Percentiles rank a stretch among this genome's conserved stretches.
phyloP scores from a whole-genome alignment of 1,140 invertebrate genomes.

The Apis dorsata region DNA sequence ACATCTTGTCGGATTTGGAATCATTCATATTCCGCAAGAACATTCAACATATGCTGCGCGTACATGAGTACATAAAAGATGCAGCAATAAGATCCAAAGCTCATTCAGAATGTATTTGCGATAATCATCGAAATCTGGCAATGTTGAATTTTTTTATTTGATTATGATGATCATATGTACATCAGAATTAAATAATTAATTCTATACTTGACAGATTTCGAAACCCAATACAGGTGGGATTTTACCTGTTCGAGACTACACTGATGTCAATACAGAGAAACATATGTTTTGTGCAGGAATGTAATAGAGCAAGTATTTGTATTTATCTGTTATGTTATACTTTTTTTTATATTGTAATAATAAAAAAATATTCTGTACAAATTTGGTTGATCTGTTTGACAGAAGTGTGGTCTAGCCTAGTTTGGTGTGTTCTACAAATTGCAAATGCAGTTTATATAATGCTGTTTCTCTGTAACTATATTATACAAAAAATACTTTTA shows the following conservation, averaged over 20 bases:
- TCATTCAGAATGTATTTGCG: slow-evolving; percentile 56
- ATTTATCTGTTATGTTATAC: not conserved
- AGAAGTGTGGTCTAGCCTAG: slow-evolving; percentile 43
- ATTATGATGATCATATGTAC: slow-evolving; percentile 33
- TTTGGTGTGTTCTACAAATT: slow-evolving; percentile 50
- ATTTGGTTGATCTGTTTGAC: slow-evolving; percentile 43
- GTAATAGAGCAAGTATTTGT: not conserved
- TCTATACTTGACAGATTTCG: slow-evolving; percentile 51
- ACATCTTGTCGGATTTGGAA: slow-evolving; percentile 67
- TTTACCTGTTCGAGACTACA: slow-evolving; percentile 46
- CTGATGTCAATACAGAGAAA: slow-evolving; percentile 45
- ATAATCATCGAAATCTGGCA: slow-evolving; percentile 47
- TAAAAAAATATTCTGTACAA: not conserved
- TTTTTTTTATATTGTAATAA: slow-evolving; percentile 8
- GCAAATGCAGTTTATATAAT: slow-evolving; percentile 41
- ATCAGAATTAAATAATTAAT: slow-evolving; percentile 54
- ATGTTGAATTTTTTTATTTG: slow-evolving; percentile 50
- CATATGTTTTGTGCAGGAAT: not conserved
- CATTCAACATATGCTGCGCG: slow-evolving; percentile 23
- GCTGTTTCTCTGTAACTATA: slow-evolving; percentile 20
- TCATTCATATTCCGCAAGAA: slow-evolving; percentile 49
- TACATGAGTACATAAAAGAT: slow-evolving; percentile 36
- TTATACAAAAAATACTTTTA: slow-evolving; percentile 40
- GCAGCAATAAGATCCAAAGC: slow-evolving; percentile 53
- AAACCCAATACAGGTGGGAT: slow-evolving; percentile 50